A percentile compares a stretch with the other conserved stretches of the same genome.
Conservation (phyloP, 1,140 invertebrate genomes). For the Camponotus pennsylvanicus region DNA sequence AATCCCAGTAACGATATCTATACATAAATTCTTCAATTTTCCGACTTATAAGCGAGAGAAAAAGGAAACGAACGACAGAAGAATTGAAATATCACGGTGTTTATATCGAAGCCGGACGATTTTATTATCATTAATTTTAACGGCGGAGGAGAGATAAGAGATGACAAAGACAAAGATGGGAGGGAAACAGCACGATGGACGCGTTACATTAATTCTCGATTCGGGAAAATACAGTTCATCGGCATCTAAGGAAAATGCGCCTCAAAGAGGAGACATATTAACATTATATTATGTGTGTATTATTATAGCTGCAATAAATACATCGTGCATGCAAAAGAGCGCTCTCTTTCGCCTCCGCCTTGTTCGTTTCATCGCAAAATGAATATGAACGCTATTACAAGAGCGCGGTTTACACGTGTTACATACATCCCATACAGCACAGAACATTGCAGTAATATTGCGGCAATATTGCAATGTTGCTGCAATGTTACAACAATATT, state of each 20-base stretch:
- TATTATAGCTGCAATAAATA: conserved; percentile 43
- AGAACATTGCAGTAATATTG: too few species aligned
- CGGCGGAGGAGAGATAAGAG: background rate
- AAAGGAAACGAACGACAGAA: too few species aligned
- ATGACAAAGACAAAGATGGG: background rate
- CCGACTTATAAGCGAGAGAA: too few species aligned
- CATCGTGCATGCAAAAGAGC: conserved; percentile 23
- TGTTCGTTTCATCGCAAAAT: conserved; percentile 4
- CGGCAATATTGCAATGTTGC: too few species aligned
- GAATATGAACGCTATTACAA: conserved; percentile 12
- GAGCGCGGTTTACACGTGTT: conserved; percentile 23
- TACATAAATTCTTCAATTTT: too few species aligned
- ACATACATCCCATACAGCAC: background rate
- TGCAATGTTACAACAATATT: too few species aligned
- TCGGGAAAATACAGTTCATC: conserved; percentile 27
- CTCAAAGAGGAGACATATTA: conserved; percentile 20
- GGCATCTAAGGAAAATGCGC: conserved; percentile 9
- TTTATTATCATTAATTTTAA: too few species aligned
- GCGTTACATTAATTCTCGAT: conserved; percentile 32
- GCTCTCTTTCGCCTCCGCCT: background rate
- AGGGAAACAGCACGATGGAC: background rate
- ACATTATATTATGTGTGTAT: conserved; percentile 22
- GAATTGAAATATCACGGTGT: too few species aligned
- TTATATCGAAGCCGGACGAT: too few species aligned
- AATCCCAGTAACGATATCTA: background rate